These are phyloP conservation scores for Pseudopleuronectes americanus DNA, from an alignment of 2,797 vertebrate genomes.

Conservation along the genomic window DNA sequence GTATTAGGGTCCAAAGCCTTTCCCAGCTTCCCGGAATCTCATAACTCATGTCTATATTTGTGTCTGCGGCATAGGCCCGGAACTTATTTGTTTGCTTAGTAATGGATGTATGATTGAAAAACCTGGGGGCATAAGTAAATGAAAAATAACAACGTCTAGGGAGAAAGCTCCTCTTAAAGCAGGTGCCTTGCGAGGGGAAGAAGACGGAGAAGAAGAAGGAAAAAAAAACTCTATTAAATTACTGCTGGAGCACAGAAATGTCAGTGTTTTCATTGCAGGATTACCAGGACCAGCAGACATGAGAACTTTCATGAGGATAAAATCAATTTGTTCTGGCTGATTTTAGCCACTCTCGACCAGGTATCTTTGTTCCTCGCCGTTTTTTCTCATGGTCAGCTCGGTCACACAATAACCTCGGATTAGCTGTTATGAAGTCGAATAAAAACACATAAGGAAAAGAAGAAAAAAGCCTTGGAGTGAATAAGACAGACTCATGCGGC, in stretches of 20 bases:
- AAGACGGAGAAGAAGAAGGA: conserved; percentile 32
- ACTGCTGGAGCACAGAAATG: conserved; percentile 68
- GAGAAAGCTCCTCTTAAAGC: conserved; percentile 76
- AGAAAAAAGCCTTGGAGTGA: neutral
- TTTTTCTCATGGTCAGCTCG: conserved; percentile 66
- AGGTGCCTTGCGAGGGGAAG: conserved; percentile 73
- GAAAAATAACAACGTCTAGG: conserved; percentile 85
- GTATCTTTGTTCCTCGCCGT: conserved; percentile 41
- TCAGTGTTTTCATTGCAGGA: conserved; percentile 75
- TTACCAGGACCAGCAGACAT: conserved; percentile 77
- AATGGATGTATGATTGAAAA: conserved; percentile 84
- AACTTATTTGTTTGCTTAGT: conserved; percentile 87
- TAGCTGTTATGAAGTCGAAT: neutral
- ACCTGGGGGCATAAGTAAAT: conserved; percentile 85
- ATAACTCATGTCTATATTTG: conserved; percentile 87
- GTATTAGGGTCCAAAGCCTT: conserved; percentile 79
- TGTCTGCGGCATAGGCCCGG: conserved; percentile 81
- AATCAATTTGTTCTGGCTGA: conserved; percentile 77
- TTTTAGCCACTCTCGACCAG: conserved; percentile 54
- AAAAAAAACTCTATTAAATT: conserved; percentile 73
- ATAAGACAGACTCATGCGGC: neutral
- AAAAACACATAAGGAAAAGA: neutral
- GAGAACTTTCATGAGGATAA: conserved; percentile 75
- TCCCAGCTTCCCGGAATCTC: conserved; percentile 79
- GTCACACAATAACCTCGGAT: conserved; percentile 45